These are phyloP conservation scores for Rhagonycha lutea DNA, from an alignment of 2,888 invertebrate species.

Conservation along the genomic window DNA sequence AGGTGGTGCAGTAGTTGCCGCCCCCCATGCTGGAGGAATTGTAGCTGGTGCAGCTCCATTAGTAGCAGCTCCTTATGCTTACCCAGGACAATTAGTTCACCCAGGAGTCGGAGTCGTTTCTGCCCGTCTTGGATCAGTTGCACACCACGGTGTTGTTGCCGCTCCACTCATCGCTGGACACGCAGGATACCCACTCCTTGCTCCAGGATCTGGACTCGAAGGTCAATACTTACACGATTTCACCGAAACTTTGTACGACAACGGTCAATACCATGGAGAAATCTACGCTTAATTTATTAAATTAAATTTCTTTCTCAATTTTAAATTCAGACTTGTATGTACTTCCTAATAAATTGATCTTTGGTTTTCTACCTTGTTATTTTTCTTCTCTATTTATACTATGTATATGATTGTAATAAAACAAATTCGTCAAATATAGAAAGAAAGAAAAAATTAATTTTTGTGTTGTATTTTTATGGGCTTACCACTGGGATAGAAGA, in stretches of 20 bases:
- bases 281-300: conserved; percentile 20
- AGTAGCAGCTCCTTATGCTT: conserved; percentile 1
- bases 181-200: conserved; percentile 34
- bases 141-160: conserved; percentile 19
- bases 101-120: neutral
- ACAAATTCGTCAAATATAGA: neutral
- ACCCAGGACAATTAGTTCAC: neutral
- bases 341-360: neutral
- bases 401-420: neutral
- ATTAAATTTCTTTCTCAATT: neutral
- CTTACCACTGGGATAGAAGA: too few species aligned
- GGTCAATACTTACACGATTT: conserved; percentile 40
- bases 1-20: conserved; percentile 36
- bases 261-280: conserved; percentile 47
- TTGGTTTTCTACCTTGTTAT: neutral
- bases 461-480: neutral
- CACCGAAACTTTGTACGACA: conserved; percentile 45
- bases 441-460: neutral
- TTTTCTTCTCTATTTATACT: neutral
- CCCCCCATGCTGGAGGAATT: conserved; percentile 36
- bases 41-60: conserved; percentile 11
- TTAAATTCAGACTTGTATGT: neutral
- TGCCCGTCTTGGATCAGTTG: neutral
- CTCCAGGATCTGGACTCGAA: conserved; percentile 39
- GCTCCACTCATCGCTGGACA: neutral